Evolutionary conservation across 2,113 vertebrate genomes (phyloP), one percentile per base, ranked within the genome.

Genomic region (Ornithorhynchus anatinus): DNA sequence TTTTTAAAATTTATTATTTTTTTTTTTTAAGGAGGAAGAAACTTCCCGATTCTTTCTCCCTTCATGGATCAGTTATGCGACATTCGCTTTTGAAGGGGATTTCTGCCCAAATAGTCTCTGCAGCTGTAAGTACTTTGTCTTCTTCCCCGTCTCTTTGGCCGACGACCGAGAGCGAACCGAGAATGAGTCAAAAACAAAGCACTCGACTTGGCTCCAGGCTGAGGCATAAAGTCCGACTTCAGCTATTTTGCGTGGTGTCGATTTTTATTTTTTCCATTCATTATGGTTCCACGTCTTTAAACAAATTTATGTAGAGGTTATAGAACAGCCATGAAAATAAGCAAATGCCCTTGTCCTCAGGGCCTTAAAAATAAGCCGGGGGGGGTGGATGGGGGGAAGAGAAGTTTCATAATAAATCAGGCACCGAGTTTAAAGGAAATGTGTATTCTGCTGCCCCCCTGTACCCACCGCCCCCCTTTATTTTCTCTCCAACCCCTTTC

Each of bases 101-200:
- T 87, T 99, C 98, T 80, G 96, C 98, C 12, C 98, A 99, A 89
- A 96, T 99, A 15, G 95, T 95, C 9, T 99, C 98, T 66, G 97
- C 97, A 80, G 95, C 97, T 59, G 98, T 99, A 90, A 95, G 95
- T 91, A 38, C 65, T 66, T 47, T 64, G 43, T 53, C 56, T 57
- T 42, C 45, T 70, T 38, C 53, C 43, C 47, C 59, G 32, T 8
- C 39, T 3, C 7, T 59, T 47, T 73, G 72, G 63, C 83, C 43
- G 71, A 32, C 59, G 40, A 58, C 64, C 69, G 64, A 56, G 68
- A 75, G 64, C 59, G 56, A 66, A 50, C 62, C 47, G 71, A 69
- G 75, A 77, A 65, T 65, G 72, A 72, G 51, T 69, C 60, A 43
- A 57, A 68, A 68, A 65, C 59, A 52, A 52, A 76, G 62, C 52